Evolutionary conservation across 2,113 vertebrate genomes (phyloP).

Genomic region (Nymphicus hollandicus): DNA sequence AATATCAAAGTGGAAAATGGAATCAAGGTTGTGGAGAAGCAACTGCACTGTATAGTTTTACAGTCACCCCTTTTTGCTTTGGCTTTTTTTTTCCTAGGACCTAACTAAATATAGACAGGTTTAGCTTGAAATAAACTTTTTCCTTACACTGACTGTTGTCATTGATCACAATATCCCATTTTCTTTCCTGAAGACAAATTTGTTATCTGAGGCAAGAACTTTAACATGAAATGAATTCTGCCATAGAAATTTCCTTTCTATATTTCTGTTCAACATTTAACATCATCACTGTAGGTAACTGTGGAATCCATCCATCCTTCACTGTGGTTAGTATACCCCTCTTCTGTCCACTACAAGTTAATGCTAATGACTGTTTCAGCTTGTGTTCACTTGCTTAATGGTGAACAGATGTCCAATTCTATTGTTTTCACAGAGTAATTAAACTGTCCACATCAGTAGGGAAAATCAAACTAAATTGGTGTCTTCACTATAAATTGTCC

Average conservation of each 20-base stretch:
- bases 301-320: neutral
- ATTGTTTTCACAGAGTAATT: neutral
- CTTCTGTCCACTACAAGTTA: neutral
- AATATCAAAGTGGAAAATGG: neutral
- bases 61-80: neutral
- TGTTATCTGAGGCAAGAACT: neutral
- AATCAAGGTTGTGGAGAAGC: neutral
- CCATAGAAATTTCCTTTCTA: neutral
- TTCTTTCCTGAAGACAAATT: neutral
- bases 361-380: neutral
- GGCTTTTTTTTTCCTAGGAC: neutral
- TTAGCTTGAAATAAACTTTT: neutral
- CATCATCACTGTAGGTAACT: neutral
- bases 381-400: neutral
- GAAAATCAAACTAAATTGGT: neutral
- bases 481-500: neutral
- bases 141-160: neutral
- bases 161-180: neutral
- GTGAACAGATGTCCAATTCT: neutral
- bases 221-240: neutral
- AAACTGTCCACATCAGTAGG: neutral
- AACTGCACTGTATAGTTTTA: neutral
- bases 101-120: neutral
- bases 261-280: neutral
- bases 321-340: accelerated